Percentiles rank a stretch among this genome's conserved stretches.
phyloP scores from a whole-genome alignment of 1,140 invertebrate species.

The Ylistrum balloti region DNA sequence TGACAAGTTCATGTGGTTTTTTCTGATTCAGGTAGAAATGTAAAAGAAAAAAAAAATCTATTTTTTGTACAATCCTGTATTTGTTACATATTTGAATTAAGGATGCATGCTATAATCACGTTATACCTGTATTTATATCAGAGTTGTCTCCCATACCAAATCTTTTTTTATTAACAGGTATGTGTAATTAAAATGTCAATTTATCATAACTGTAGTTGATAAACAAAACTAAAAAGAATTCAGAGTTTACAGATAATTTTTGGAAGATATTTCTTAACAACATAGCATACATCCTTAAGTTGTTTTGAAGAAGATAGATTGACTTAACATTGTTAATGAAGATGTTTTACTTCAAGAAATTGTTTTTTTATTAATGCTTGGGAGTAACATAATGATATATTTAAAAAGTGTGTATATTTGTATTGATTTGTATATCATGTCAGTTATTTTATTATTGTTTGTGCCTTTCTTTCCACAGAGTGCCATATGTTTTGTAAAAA shows the following conservation, averaged over 20 bases:
- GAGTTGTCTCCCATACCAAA: background rate
- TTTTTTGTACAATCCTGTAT: background rate
- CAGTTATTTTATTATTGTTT: background rate
- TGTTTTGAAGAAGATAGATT: background rate
- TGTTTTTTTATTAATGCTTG: background rate
- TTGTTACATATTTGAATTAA: background rate
- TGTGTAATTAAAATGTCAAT: too few relatives aligned
- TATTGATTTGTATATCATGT: background rate
- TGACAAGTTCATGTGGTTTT: background rate
- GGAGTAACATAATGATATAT: background rate
- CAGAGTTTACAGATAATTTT: background rate
- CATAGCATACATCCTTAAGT: background rate
- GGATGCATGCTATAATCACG: constrained; percentile 1
- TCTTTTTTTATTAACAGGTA: too few relatives aligned
- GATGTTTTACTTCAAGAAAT: background rate
- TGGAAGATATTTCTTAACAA: background rate
- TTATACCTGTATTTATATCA: background rate
- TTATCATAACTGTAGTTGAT: too few relatives aligned
- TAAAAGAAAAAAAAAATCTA: background rate
- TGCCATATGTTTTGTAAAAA: background rate
- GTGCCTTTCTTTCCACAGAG: background rate
- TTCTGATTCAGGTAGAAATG: background rate
- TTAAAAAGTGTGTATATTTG: constrained; percentile 23
- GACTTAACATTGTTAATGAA: background rate
- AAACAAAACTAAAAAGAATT: background rate